Conservation (phyloP, 2,113 vertebrate genomes). For the Burhinus oedicnemus region DNA sequence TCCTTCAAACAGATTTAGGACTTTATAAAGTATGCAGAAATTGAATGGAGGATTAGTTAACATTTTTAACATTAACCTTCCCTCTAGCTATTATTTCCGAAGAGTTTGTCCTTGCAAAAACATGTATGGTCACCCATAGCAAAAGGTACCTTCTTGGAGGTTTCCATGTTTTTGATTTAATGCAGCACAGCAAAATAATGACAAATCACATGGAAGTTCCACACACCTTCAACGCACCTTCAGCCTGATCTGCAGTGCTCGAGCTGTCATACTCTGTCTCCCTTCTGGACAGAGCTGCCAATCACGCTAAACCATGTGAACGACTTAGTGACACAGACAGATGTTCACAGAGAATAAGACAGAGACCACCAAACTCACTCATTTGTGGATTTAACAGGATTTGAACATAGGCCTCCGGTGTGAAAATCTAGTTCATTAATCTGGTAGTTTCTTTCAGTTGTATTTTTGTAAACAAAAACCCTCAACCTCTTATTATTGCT, state of each 20-base stretch:
- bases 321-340: conserved; percentile 12
- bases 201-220: not conserved
- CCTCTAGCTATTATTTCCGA: not conserved
- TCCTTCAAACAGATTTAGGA: not conserved
- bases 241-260: not conserved
- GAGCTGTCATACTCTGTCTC: not conserved
- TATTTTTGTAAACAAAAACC: not conserved
- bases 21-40: not conserved
- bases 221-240: not conserved
- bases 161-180: not conserved
- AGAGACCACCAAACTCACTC: not conserved
- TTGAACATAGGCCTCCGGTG: not conserved
- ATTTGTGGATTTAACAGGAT: not conserved
- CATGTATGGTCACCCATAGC: not conserved
- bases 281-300: conserved; percentile 37
- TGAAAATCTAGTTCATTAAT: not conserved
- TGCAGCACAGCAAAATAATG: not conserved
- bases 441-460: not conserved
- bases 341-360: conserved; percentile 2
- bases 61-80: not conserved
- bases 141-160: not conserved
- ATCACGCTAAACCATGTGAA: not conserved
- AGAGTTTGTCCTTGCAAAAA: not conserved
- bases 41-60: not conserved
- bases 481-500: not conserved